Base-by-base conservation (phyloP, 2,888 invertebrate genomes). In the Morpho helenor region DNA sequence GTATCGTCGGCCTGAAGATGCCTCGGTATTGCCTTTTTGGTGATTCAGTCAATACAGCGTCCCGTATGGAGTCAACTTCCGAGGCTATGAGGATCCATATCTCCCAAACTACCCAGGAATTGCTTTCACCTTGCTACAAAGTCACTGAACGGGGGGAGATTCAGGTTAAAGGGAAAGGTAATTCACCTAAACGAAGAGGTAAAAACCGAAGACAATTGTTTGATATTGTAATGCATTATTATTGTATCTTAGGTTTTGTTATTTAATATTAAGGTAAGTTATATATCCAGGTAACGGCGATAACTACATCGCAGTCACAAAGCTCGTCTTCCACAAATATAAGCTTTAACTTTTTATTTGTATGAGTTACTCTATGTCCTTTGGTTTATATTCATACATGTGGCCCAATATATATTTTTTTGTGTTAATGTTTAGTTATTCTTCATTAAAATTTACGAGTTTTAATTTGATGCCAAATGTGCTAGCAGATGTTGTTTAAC, bases 51-150 rank as follows among this genome's bases (percentile, higher is more conserved):
- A 97, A 97, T 75, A 97, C 96, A 0, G 98, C 98, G 0, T 96
- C 97, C 0, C 91, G 97, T 42, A 97, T 98, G 97, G 98, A 98
- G 78, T 96, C 97, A 0, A 97, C 97, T 0, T 96, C 97, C 62
- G 94, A 95, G 74, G 95, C 98, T 0, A 98, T 98, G 96, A 96
- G 96, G 82, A 96, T 99, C 62, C 98, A 99, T 80, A 96, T 99
- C 72, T 98, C 98, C 3, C 95, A 98, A 79, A 95, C 96, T 0
- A 98, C 98, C 0, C 94, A 93, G 73, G 93, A 95, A 67, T 87
- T 96, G 10, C 86, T 98, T 7, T 94, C 96, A 0, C 88, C 93
- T 0, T 91, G 92, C 0, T 98, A 97, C 75, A 92, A 92, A 73
- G 94, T 96, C 4, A 91, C 91, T 7, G 96, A 96, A 75, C 92